Conservation (phyloP, 1,140 invertebrate genomes). For the Armadillidium nasatum region DNA sequence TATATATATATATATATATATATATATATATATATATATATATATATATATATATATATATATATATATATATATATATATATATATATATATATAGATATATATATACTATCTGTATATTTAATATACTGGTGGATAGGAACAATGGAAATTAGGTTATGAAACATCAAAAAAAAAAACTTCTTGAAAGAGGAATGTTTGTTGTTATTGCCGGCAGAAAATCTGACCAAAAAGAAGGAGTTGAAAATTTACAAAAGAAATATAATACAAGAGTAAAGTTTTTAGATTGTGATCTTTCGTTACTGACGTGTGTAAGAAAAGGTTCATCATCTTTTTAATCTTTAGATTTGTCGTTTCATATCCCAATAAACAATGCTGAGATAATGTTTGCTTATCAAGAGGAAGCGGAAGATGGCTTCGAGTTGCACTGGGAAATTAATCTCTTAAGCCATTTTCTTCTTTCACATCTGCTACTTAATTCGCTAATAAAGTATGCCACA, state of each 20-base stretch:
- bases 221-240: background rate
- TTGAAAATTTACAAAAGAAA: slow-evolving; percentile 2
- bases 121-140: no score
- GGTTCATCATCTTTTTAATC: slow-evolving; percentile 23
- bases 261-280: slow-evolving; percentile 8
- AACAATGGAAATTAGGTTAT: no score
- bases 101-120: no score
- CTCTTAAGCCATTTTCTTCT: slow-evolving; percentile 79
- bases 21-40: no score
- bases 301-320: slow-evolving; percentile 23
- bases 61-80: no score
- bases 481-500: slow-evolving; percentile 57
- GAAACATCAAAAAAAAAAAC: no score
- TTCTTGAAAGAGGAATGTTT: no score
- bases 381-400: slow-evolving; percentile 48
- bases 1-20: no score
- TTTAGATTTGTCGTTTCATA: slow-evolving; percentile 30
- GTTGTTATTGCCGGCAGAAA: no score
- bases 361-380: slow-evolving; percentile 46
- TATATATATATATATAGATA: no score
- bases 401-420: slow-evolving; percentile 72
- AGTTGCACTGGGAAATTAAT: slow-evolving; percentile 74
- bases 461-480: slow-evolving; percentile 68
- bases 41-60: no score
- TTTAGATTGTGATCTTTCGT: slow-evolving; percentile 26